Conservation (phyloP, 2,113 vertebrate species). For the Meriones unguiculatus region DNA sequence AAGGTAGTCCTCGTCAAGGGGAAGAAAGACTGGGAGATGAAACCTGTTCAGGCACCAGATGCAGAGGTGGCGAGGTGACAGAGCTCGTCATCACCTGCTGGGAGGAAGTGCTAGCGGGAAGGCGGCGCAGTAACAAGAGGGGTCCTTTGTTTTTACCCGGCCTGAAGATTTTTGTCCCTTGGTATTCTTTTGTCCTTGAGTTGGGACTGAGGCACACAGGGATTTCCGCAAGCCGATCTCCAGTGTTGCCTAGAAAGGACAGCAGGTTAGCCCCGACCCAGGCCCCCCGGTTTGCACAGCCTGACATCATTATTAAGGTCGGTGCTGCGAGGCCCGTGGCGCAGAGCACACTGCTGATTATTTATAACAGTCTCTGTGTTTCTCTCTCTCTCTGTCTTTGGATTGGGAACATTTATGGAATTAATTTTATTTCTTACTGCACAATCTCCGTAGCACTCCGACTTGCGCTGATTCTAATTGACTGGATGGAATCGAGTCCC, state of each 20-base stretch:
- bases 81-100: constrained; percentile 17
- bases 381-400: not conserved
- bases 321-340: not conserved
- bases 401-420: constrained; percentile 43
- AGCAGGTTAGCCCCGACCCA: not conserved
- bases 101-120: not conserved
- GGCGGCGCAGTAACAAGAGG: constrained; percentile 22
- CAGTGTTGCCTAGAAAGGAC: not conserved
- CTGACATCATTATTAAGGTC: constrained; percentile 38
- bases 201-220: not conserved
- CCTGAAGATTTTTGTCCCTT: constrained; percentile 18
- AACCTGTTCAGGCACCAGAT: constrained; percentile 39
- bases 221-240: constrained; percentile 26
- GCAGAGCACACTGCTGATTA: not conserved
- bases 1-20: constrained; percentile 35
- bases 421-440: constrained; percentile 69
- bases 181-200: constrained; percentile 50
- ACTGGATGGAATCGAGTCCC: constrained; percentile 6
- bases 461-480: constrained; percentile 33
- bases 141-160: not conserved
- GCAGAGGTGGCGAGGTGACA: not conserved
- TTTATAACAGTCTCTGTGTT: not conserved
- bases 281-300: not conserved
- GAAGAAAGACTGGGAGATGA: constrained; percentile 53
- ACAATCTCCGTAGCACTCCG: constrained; percentile 54